Evolutionary conservation across 2,797 vertebrate species (phyloP).

Genomic region (Amphiprion clarkii): DNA sequence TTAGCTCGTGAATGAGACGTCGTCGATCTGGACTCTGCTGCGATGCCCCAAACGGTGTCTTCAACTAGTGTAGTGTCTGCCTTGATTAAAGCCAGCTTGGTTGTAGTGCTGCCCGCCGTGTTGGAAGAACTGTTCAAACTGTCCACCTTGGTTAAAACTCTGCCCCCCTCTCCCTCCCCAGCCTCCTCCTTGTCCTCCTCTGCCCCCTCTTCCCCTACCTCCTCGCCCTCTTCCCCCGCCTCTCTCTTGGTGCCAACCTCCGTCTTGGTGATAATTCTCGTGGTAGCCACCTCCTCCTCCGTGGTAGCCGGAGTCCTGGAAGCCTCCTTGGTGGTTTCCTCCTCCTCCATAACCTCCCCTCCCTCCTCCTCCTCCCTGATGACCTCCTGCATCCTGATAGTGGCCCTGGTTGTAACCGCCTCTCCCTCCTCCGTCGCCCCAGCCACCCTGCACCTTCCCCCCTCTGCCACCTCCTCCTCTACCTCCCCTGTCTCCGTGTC

Average conservation of each 20-base stretch:
- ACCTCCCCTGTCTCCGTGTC: slow-evolving; percentile 83
- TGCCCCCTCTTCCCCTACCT: slow-evolving; percentile 82
- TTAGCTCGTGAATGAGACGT: not conserved
- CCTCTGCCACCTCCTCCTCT: slow-evolving; percentile 81
- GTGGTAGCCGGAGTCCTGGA: slow-evolving; percentile 87
- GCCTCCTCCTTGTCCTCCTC: slow-evolving; percentile 88
- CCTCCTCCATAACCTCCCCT: slow-evolving; percentile 83
- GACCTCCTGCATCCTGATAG: slow-evolving; percentile 74
- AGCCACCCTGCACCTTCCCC: slow-evolving; percentile 83
- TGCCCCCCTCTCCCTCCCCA: slow-evolving; percentile 95
- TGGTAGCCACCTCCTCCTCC: slow-evolving; percentile 87
- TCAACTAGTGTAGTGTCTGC: slow-evolving; percentile 96
- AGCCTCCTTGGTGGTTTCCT: slow-evolving; percentile 84
- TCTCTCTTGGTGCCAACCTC: slow-evolving; percentile 87
- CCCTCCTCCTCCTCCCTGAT: slow-evolving; percentile 71
- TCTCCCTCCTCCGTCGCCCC: slow-evolving; percentile 84
- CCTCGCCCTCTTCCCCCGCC: slow-evolving; percentile 88
- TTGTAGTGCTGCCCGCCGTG: slow-evolving; percentile 97
- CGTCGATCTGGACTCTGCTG: slow-evolving; percentile 83
- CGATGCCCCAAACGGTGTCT: slow-evolving; percentile 69
- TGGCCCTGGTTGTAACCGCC: slow-evolving; percentile 82
- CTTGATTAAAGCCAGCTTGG: slow-evolving; percentile 95
- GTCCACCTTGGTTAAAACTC: slow-evolving; percentile 95
- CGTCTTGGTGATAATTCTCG: slow-evolving; percentile 71
- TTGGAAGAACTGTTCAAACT: slow-evolving; percentile 99